Conservation (phyloP, 1,140 invertebrate species). For the Phymastichus coffea region DNA sequence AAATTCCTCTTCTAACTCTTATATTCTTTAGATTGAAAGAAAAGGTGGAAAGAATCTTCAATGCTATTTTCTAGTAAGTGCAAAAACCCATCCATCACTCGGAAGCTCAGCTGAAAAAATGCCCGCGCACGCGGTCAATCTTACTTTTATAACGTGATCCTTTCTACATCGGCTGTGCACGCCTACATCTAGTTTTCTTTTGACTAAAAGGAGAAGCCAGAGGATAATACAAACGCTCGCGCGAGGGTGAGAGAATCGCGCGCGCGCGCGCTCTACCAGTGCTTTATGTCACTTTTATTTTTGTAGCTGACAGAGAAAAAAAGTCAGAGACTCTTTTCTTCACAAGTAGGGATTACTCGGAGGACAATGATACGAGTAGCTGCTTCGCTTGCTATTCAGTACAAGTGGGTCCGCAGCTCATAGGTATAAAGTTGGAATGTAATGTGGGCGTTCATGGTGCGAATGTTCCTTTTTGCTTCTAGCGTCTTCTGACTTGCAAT, state of each 20-base stretch:
- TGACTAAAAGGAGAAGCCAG: background rate
- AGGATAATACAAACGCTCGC: too few species aligned
- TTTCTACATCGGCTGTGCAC: background rate
- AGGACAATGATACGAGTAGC: constrained; percentile 9
- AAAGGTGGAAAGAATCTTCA: too few species aligned
- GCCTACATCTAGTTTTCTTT: constrained; percentile 14
- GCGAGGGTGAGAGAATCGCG: too few species aligned
- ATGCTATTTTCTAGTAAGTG: background rate
- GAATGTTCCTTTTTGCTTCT: too few species aligned
- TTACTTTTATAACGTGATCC: background rate
- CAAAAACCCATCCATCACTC: constrained; percentile 19
- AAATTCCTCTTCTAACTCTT: too few species aligned
- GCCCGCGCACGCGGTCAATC: background rate
- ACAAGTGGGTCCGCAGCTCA: too few species aligned
- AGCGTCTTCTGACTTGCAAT: too few species aligned
- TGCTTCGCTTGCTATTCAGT: too few species aligned
- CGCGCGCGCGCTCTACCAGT: too few species aligned
- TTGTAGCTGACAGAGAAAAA: background rate
- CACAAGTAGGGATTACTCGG: constrained; percentile 9
- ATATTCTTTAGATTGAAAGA: too few species aligned
- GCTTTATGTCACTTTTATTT: constrained; percentile 6
- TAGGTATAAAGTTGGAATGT: too few species aligned
- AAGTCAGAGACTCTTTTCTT: constrained; percentile 2
- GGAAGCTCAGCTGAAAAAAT: constrained; percentile 3
- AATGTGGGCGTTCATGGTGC: too few species aligned